Base-by-base conservation (phyloP, 2,888 invertebrate genomes). In the Watsonalla binaria region DNA sequence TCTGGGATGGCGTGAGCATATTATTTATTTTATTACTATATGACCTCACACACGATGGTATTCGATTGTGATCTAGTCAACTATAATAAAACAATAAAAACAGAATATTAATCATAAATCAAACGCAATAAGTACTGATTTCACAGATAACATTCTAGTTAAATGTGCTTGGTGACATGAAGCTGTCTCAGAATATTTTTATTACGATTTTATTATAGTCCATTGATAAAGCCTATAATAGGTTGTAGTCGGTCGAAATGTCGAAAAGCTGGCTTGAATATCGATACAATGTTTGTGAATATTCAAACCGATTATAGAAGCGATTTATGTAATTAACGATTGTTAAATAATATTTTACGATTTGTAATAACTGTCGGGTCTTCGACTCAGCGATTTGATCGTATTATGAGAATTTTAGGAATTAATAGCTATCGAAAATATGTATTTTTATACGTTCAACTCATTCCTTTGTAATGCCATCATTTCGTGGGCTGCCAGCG, bases 141-240 rank as follows among this genome's bases (percentile, higher is more conserved):
- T 52, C 9, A n/a, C 9, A 64, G 70, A 76, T 73, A 74, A 70
- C 57, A 56, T 47, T 53, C 49, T 34, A 48, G 54, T 53, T 59
- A 51, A 64, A 51, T 58, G 54, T 56, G 49, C 55, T 58, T 53
- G 54, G 54, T 49, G 55, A 59, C 59, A 59, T 69, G 65, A 70
- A 68, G 69, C 64, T 70, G 68, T 73, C 63, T 73, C 62, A 63
- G 66, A 63, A 67, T 56, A 55, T 59, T 70, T 76, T 78, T 74
- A 78, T 72, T 46, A 64, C 55, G 5, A 61, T 78, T 78, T 78
- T 77, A 78, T 70, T 45, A 51, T 52, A 39, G 14, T 47, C 54
- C 52, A 51, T 46, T 53, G 47, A 48, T 46, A 46, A 35, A 47
- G 45, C 11, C 46, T 34, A 47, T 47, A 47, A 47, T 14, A 42